These are phyloP conservation scores for Puntigrus tetrazona DNA, from an alignment of 2,113 vertebrate genomes.

Conservation along the genomic window DNA sequence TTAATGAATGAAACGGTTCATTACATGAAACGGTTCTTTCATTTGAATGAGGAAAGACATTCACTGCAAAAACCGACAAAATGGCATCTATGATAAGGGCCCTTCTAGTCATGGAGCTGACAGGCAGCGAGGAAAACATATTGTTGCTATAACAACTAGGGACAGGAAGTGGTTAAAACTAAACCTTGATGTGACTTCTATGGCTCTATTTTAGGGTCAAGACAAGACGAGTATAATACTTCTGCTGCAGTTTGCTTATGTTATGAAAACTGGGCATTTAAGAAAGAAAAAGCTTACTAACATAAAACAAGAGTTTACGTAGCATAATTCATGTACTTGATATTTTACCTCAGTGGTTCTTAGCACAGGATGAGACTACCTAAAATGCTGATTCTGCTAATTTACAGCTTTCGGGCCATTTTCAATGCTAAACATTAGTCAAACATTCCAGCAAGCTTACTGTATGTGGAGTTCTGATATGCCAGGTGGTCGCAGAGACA, in stretches of 20 bases:
- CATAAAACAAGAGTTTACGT: conserved; percentile 45
- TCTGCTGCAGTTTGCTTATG: conserved; percentile 52
- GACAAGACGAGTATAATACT: conserved; percentile 43
- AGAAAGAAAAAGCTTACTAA: conserved; percentile 39
- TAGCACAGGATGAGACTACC: neutral
- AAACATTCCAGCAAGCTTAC: neutral
- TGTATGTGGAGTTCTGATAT: neutral
- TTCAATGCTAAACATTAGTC: neutral
- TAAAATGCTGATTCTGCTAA: neutral
- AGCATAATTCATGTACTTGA: neutral
- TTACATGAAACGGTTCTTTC: neutral
- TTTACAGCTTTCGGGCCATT: neutral
- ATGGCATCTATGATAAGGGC: neutral
- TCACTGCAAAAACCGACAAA: conserved; percentile 1
- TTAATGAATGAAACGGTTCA: neutral
- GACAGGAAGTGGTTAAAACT: conserved; percentile 26
- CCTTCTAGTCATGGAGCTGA: conserved; percentile 42
- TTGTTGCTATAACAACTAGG: conserved; percentile 6
- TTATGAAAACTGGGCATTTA: conserved; percentile 48
- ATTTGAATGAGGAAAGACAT: neutral
- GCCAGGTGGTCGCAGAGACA: neutral
- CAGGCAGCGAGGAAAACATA: conserved; percentile 41
- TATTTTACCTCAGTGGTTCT: neutral
- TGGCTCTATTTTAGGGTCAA: conserved; percentile 53
- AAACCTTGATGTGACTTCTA: conserved; percentile 45